A percentile compares a stretch with the other conserved stretches of the same genome.
These are phyloP conservation scores for Rhagologus leucostigma DNA, from an alignment of 2,113 vertebrate genomes.

Conservation along the genomic window DNA sequence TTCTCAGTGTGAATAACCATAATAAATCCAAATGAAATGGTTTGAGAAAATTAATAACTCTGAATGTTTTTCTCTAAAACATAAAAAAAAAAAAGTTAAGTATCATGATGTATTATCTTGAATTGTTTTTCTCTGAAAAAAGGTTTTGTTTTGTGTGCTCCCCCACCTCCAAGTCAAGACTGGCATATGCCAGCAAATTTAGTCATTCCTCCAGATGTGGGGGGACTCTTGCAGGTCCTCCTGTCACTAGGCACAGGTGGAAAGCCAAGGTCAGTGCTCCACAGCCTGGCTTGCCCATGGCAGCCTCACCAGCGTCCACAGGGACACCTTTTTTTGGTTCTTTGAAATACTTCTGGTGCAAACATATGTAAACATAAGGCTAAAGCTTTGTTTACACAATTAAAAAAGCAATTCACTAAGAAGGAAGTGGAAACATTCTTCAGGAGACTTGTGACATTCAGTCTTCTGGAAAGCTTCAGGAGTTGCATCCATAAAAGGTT, in stretches of 20 bases:
- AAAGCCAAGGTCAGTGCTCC: neutral
- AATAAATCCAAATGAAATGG: neutral
- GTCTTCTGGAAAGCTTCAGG: neutral
- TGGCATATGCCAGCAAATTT: neutral
- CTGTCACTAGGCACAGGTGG: accelerated
- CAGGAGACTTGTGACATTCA: neutral
- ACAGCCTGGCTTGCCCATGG: neutral
- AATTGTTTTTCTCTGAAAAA: neutral
- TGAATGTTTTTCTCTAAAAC: neutral
- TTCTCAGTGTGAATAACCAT: neutral
- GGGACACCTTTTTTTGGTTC: neutral
- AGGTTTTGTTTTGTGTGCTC: neutral
- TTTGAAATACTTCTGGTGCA: neutral
- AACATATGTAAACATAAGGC: neutral
- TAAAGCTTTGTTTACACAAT: neutral
- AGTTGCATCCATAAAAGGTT: neutral
- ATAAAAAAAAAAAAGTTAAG: neutral
- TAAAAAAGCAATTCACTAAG: neutral
- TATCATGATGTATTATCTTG: neutral
- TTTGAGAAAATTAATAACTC: neutral
- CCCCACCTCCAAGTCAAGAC: neutral
- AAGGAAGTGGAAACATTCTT: neutral
- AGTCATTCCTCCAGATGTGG: too few relatives aligned
- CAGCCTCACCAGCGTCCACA: neutral
- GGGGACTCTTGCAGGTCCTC: neutral